Percentiles rank a stretch among this genome's conserved stretches.
These are phyloP conservation scores for Ditula angustiorana DNA, from an alignment of 2,888 invertebrate species.

Conservation along the genomic window DNA sequence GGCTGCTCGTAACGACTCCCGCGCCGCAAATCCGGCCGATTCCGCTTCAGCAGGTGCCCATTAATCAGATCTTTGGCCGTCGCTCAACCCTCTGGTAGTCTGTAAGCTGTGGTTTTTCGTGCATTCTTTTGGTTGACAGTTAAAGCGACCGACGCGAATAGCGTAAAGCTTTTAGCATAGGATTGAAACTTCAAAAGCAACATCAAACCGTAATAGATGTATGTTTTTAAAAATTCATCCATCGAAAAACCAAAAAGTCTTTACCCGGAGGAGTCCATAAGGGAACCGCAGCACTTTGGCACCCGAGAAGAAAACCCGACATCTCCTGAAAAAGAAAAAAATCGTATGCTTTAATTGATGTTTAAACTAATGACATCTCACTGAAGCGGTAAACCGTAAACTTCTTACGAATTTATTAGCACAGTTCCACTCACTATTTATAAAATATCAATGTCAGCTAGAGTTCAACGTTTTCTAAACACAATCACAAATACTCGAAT, in stretches of 20 bases:
- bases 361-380: too few species aligned
- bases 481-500: slow-evolving; percentile 11
- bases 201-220: too few species aligned
- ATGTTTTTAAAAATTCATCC: too few species aligned
- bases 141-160: neutral
- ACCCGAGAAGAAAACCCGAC: too few species aligned
- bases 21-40: neutral
- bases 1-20: neutral
- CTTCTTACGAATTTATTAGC: neutral
- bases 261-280: too few species aligned
- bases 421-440: neutral
- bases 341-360: too few species aligned
- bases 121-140: neutral
- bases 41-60: neutral
- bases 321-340: too few species aligned
- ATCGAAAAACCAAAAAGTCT: too few species aligned
- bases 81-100: slow-evolving; percentile 10
- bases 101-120: neutral
- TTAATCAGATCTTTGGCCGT: slow-evolving; percentile 21
- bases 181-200: too few species aligned
- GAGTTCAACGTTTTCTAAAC: slow-evolving; percentile 19
- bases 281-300: too few species aligned
- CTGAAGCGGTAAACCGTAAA: too few species aligned
- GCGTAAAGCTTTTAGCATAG: too few species aligned
- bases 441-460: slow-evolving; percentile 4